Percentiles rank a stretch among this genome's conserved stretches.
Conservation (phyloP, 2,888 invertebrate species). For the Spilarctia lutea region DNA sequence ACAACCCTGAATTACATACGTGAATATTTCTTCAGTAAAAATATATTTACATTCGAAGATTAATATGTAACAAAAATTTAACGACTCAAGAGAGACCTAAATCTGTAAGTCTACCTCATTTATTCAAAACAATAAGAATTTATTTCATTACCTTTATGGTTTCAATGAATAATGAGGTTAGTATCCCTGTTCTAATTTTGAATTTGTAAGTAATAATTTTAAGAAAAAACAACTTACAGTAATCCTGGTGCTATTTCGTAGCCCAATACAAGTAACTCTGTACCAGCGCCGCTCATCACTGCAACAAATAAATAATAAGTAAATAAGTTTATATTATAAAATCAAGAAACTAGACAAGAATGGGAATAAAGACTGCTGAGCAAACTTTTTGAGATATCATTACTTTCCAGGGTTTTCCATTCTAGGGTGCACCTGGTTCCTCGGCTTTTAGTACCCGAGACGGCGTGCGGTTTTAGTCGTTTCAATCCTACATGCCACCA, state of each 20-base stretch:
- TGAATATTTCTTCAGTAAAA: not conserved
- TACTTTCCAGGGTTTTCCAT: too few relatives aligned
- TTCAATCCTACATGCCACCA: too few relatives aligned
- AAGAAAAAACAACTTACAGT: constrained; percentile 67
- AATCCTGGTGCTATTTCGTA: constrained; percentile 78
- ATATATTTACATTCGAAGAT: too few relatives aligned
- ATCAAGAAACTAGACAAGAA: not conserved
- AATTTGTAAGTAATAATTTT: not conserved
- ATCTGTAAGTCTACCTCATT: too few relatives aligned
- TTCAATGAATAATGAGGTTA: not conserved
- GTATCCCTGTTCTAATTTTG: not conserved
- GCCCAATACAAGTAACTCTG: constrained; percentile 75
- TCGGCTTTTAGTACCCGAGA: too few relatives aligned
- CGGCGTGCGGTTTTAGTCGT: too few relatives aligned
- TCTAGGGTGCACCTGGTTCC: too few relatives aligned
- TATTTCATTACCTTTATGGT: not conserved
- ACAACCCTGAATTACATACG: not conserved
- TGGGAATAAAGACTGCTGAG: too few relatives aligned
- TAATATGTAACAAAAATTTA: too few relatives aligned
- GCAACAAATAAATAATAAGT: constrained; percentile 47
- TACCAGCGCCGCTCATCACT: constrained; percentile 83
- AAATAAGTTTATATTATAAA: constrained; percentile 5
- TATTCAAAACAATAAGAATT: not conserved
- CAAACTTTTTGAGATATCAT: too few relatives aligned
- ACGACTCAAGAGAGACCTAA: too few relatives aligned